A percentile compares a stretch with the other conserved stretches of the same genome.
phyloP scores from a whole-genome alignment of 2,888 invertebrate genomes.

The Torymus aiolomorphi region DNA sequence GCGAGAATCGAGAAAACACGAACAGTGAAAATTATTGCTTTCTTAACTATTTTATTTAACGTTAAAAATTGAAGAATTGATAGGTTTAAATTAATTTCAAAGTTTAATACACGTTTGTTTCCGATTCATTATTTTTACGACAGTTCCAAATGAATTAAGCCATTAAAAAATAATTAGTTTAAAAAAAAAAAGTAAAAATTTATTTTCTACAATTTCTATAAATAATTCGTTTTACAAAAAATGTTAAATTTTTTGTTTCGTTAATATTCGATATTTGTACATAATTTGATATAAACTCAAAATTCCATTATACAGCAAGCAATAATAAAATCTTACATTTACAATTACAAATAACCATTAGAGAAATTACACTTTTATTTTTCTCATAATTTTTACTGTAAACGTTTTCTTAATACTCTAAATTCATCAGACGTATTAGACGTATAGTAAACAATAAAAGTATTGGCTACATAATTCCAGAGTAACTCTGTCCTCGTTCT shows the following conservation, averaged over 20 bases:
- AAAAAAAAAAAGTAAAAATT: no score
- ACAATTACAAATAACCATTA: constrained; percentile 5
- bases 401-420: constrained; percentile 9
- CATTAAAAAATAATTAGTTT: no score
- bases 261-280: neutral
- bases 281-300: neutral
- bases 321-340: neutral
- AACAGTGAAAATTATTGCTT: constrained; percentile 38
- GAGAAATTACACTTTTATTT: neutral
- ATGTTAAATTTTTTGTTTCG: neutral
- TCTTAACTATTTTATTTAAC: neutral
- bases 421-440: constrained; percentile 10
- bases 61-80: no score
- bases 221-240: no score
- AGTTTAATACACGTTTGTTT: no score
- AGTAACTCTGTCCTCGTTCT: constrained; percentile 41
- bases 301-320: neutral
- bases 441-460: neutral
- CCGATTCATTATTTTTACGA: no score
- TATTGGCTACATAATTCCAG: constrained; percentile 17
- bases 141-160: no score
- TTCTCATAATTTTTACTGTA: constrained; percentile 33
- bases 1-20: neutral
- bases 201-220: no score
- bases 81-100: no score